Base-by-base conservation (phyloP, 2,113 vertebrate genomes). In the Cebus imitator region DNA sequence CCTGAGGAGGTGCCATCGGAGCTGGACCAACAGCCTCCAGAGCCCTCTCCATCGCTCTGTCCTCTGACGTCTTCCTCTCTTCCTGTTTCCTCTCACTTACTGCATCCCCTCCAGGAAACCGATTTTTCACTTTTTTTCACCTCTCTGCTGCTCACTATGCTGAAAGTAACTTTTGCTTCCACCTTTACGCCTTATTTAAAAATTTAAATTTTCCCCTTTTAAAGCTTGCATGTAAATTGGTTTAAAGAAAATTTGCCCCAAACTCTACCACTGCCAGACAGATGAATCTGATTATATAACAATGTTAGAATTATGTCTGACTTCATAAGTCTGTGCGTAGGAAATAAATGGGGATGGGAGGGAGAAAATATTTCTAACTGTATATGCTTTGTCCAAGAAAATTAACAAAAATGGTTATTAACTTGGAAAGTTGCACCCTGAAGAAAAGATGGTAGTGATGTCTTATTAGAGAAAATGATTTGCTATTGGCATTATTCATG, bases 371-470 rank as follows among this genome's bases (percentile, higher is more conserved):
- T 32, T 64, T 37, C 21, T 43, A 68, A n/a, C 32, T 37, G 16
- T 8, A 43, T 21, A n/a, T 35, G 23, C 16, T 86, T 68, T 50
- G 45, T 83, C 83, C 43, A 75, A 61, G 25, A 95, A 81, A 90
- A 94, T 37, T 57, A 84, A 72, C 87, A 93, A 87, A 90, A 90
- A 58, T 0, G 8, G 27, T 85, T 82, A 66, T 92, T 70, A 89
- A 94, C 92, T 95, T 87, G 80, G 25, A 87, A 94, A 94, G 30
- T 50, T 75, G 57, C 45, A 66, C 5, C 40, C 25, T 90, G 20
- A 81, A 83, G 52, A 66, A 90, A 86, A 90, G 58, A 75, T 27
- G 27, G 35, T 80, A 48, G 45, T 57, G 45, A 48, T 11, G 35
- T 80, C 58, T 84, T 80, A 32, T 75, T 82, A 68, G 79, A 32